Evolutionary conservation across 2,797 vertebrate genomes (phyloP).

Genomic region (Microhierax caerulescens): DNA sequence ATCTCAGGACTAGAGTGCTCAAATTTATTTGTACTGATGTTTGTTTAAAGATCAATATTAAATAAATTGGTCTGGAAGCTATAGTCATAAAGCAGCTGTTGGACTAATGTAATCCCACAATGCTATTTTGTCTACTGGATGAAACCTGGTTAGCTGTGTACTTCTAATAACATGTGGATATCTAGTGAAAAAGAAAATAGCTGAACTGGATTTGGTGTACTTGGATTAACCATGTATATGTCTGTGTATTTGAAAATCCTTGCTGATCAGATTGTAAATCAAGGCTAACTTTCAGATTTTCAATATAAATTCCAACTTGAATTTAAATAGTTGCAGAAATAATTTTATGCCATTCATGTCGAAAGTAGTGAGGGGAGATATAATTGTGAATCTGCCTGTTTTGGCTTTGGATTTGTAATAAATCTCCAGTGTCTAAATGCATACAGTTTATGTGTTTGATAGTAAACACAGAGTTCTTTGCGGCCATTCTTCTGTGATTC

Average conservation of each 20-base stretch:
- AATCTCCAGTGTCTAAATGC: constrained; percentile 53
- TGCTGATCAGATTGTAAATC: background rate
- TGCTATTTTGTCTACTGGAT: constrained; percentile 84
- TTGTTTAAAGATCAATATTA: constrained; percentile 91
- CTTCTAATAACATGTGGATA: constrained; percentile 78
- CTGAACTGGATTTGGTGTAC: constrained; percentile 76
- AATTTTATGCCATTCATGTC: background rate
- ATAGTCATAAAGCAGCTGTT: constrained; percentile 87
- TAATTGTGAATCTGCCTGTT: constrained; percentile 21
- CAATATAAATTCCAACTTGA: background rate
- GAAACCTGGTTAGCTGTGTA: constrained; percentile 84
- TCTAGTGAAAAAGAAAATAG: constrained; percentile 76
- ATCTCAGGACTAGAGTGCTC: constrained; percentile 80
- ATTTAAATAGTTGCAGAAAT: background rate
- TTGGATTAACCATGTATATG: constrained; percentile 57
- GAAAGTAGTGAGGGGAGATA: background rate
- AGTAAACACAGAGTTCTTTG: constrained; percentile 26
- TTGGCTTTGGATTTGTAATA: constrained; percentile 39
- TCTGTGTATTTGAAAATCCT: background rate
- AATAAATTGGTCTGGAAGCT: constrained; percentile 89
- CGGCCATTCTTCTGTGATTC: constrained; percentile 8
- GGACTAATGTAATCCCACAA: constrained; percentile 87
- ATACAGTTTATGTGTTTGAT: constrained; percentile 38
- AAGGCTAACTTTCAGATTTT: background rate
- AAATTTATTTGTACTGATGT: constrained; percentile 89